These are phyloP conservation scores for Caenorhabditis wallacei DNA, from an alignment of 2,888 invertebrate genomes.

Conservation along the genomic window DNA sequence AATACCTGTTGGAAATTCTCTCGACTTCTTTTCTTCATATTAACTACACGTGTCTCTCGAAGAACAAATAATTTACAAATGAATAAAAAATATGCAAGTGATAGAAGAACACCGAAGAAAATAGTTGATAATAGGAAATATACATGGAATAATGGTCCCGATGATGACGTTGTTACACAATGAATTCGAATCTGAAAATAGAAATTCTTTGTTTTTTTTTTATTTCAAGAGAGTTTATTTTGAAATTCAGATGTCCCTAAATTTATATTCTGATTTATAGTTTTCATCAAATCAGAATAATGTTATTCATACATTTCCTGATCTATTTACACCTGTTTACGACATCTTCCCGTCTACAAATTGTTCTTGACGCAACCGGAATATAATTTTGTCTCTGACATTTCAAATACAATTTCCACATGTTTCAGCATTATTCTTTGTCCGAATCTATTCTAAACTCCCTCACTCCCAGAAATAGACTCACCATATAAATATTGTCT, in stretches of 20 bases:
- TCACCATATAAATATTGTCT: conserved; percentile 67
- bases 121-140: conserved; percentile 72
- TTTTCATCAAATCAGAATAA: neutral
- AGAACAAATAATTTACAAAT: conserved; percentile 69
- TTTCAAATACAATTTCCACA: conserved; percentile 6
- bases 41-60: conserved; percentile 62
- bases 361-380: conserved; percentile 27
- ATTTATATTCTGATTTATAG: conserved; percentile 22
- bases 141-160: conserved; percentile 69
- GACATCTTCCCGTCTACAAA: neutral
- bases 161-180: conserved; percentile 74
- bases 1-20: conserved; percentile 68
- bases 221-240: too few species aligned
- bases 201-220: neutral
- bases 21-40: conserved; percentile 53
- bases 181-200: conserved; percentile 72
- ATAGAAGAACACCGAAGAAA: conserved; percentile 62
- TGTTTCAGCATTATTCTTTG: conserved; percentile 1
- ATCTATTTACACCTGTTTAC: conserved; percentile 36
- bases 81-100: conserved; percentile 66
- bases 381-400: conserved; percentile 13
- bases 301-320: conserved; percentile 13
- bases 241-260: neutral
- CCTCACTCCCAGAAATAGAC: neutral
- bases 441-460: conserved; percentile 1